Evolutionary conservation across 37 sponge, comb jelly and placozoan species (phyloP).

Genomic region (Cliona cf. orientalis): DNA sequence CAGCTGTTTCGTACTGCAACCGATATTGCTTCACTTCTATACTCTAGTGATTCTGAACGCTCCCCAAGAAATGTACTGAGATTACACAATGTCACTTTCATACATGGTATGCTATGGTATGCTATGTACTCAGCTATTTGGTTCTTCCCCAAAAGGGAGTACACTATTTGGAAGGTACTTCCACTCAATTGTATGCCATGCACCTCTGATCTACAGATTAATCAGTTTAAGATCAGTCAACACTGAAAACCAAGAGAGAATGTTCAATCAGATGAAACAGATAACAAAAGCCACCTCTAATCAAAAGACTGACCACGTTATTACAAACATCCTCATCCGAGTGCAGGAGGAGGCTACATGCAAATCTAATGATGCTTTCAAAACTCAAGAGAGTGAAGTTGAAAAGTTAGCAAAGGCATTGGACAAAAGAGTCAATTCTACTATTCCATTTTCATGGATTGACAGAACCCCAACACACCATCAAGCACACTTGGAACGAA

Average conservation of each 20-base stretch:
- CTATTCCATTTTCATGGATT: constrained; percentile 11
- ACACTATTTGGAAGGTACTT: constrained; percentile 30
- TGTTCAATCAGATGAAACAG: constrained; percentile 22
- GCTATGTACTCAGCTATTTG: background rate
- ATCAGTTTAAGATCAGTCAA: constrained; percentile 2
- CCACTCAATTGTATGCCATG: constrained; percentile 7
- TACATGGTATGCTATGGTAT: constrained; percentile 17
- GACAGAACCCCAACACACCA: background rate
- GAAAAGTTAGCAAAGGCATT: constrained; percentile 2
- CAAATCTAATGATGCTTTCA: background rate
- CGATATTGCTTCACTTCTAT: constrained; percentile 11
- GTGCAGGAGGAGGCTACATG: background rate
- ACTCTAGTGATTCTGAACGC: constrained; percentile 7
- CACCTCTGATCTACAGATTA: constrained; percentile 6
- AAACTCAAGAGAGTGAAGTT: background rate
- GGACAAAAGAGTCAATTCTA: background rate
- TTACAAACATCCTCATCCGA: constrained; percentile 5
- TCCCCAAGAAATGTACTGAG: background rate
- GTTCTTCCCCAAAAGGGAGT: background rate
- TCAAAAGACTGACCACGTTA: constrained; percentile 1
- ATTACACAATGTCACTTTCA: constrained; percentile 13
- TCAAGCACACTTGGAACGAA: constrained; percentile 16
- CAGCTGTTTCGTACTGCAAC: constrained; percentile 5
- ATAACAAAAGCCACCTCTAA: constrained; percentile 29
- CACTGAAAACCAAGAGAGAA: constrained; percentile 27